Percentiles rank a stretch among this genome's conserved stretches.
phyloP scores from a whole-genome alignment of 2,797 vertebrate genomes.

The Pangasius macronema region DNA sequence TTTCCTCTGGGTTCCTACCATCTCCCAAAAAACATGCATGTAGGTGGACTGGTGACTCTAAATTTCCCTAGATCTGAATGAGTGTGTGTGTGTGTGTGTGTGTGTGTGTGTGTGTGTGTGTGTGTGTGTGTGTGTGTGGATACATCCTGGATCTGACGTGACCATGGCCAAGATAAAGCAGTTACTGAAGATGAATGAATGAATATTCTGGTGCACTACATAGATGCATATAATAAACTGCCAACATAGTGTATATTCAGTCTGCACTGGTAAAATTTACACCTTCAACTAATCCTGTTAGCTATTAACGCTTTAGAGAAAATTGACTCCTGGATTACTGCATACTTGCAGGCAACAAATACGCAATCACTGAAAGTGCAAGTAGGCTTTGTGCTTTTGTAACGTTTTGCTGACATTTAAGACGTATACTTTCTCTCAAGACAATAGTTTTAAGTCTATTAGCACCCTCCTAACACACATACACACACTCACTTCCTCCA shows the following conservation, averaged over 20 bases:
- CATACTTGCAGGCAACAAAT: neutral
- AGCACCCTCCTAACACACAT: neutral
- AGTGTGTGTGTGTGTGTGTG: neutral
- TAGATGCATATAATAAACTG: neutral
- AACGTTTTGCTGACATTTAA: slow-evolving; percentile 55
- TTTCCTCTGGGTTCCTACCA: neutral
- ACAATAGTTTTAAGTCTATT: slow-evolving; percentile 50
- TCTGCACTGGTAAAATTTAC: neutral
- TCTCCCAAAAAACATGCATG: neutral
- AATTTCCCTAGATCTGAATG: neutral
- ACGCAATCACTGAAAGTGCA: neutral
- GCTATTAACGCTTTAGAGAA: slow-evolving; percentile 25
- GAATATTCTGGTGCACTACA: neutral
- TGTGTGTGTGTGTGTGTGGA: neutral
- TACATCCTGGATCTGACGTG: neutral
- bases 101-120: neutral
- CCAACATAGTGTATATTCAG: neutral
- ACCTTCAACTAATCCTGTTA: slow-evolving; percentile 24
- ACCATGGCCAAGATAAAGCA: neutral
- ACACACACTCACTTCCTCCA: slow-evolving; percentile 20
- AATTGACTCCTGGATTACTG: neutral
- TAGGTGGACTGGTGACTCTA: neutral
- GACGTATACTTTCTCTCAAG: slow-evolving; percentile 26
- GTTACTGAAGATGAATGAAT: neutral
- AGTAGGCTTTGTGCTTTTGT: slow-evolving; percentile 44